These are phyloP conservation scores for Lucinisca nassula DNA, from an alignment of 2,888 invertebrate species.

Conservation along the genomic window DNA sequence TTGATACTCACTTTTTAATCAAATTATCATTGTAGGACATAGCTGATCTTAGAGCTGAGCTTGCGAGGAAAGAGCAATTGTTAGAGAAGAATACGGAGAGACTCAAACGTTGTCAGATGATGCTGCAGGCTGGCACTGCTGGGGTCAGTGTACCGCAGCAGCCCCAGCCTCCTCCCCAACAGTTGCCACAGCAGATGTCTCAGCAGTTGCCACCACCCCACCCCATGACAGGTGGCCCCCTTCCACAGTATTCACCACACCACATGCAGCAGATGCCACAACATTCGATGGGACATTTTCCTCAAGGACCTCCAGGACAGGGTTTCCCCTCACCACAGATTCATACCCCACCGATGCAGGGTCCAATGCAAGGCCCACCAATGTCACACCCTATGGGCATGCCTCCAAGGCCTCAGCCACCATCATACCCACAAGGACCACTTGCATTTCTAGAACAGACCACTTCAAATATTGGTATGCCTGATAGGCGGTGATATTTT, in stretches of 20 bases:
- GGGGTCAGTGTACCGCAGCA: conserved; percentile 60
- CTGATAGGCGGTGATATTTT: conserved; percentile 90
- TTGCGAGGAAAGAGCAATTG: conserved; percentile 96
- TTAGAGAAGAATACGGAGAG: conserved; percentile 96
- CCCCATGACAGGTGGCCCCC: conserved; percentile 21
- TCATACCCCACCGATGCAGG: conserved; percentile 70
- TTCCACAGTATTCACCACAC: conserved; percentile 75
- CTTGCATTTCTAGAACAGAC: conserved; percentile 96
- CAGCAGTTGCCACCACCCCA: conserved; percentile 50
- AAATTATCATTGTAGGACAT: conserved; percentile 93
- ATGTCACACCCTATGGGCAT: conserved; percentile 35
- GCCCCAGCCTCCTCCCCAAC: conserved; percentile 45
- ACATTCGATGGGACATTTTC: conserved; percentile 35
- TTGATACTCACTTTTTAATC: too few species aligned
- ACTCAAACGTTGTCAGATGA: conserved; percentile 96
- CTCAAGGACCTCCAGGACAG: conserved; percentile 35
- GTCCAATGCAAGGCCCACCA: conserved; percentile 55
- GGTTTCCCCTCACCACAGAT: conserved; percentile 56
- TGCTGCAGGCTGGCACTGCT: conserved; percentile 89
- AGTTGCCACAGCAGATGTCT: conserved; percentile 43
- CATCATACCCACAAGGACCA: conserved; percentile 91
- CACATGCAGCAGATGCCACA: conserved; percentile 58
- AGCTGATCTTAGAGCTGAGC: conserved; percentile 94
- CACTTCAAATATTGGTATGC: conserved; percentile 96
- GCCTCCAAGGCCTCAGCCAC: conserved; percentile 66